phyloP scores from a whole-genome alignment of 2,888 invertebrate genomes.

The Ectropis crepuscularia region DNA sequence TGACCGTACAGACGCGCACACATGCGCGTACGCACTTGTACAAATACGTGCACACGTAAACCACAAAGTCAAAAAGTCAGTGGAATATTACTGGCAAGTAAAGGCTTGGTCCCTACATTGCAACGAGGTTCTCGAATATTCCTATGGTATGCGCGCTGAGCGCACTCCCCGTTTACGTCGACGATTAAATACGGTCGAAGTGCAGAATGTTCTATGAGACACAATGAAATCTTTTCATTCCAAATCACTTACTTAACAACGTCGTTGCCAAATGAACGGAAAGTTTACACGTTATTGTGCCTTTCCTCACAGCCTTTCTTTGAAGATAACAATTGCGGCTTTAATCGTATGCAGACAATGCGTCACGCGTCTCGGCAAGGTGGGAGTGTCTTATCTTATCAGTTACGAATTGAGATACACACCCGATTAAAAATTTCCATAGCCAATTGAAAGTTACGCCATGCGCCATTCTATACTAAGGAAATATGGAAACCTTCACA shows the following conservation, averaged over 20 bases:
- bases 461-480: constrained; percentile 37
- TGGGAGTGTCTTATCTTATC: constrained; percentile 75
- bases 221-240: constrained; percentile 15
- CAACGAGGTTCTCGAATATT: constrained; percentile 66
- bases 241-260: constrained; percentile 14
- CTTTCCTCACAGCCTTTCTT: constrained; percentile 56
- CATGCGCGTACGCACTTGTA: constrained; percentile 49
- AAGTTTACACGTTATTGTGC: constrained; percentile 43
- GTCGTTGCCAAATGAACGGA: constrained; percentile 25
- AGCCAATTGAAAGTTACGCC: constrained; percentile 54
- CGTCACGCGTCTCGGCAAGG: constrained; percentile 65
- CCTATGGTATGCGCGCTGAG: constrained; percentile 44
- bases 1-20: constrained; percentile 33
- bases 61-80: constrained; percentile 63
- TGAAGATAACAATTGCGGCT: constrained; percentile 55
- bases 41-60: constrained; percentile 54
- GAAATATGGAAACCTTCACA: constrained; percentile 34
- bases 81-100: constrained; percentile 70
- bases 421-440: constrained; percentile 73
- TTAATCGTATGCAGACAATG: constrained; percentile 60
- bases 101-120: constrained; percentile 44
- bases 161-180: constrained; percentile 24
- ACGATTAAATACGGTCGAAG: constrained; percentile 25
- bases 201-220: constrained; percentile 21
- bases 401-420: constrained; percentile 62